A percentile compares a stretch with the other conserved stretches of the same genome.
These are phyloP conservation scores for Clistopyga incitator DNA, from an alignment of 2,888 invertebrate genomes.

Conservation along the genomic window DNA sequence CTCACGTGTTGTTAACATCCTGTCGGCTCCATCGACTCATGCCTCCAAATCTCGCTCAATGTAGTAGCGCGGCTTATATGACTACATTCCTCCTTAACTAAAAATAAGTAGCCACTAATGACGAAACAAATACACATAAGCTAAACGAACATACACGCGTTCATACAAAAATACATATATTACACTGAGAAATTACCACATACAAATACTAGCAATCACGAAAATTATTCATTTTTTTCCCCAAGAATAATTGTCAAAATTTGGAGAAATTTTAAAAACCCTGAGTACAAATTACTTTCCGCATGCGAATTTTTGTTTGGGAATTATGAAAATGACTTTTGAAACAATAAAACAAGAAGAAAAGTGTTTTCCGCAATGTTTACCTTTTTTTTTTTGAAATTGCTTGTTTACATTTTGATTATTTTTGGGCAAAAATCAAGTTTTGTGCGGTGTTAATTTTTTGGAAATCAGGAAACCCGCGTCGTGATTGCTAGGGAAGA, in stretches of 20 bases:
- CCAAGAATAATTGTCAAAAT: too few relatives aligned
- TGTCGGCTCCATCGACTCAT: constrained; percentile 57
- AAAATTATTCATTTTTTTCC: background rate
- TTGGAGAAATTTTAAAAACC: too few relatives aligned
- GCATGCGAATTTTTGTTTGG: too few relatives aligned
- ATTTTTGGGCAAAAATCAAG: too few relatives aligned
- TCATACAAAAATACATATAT: background rate
- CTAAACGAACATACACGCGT: constrained; percentile 22
- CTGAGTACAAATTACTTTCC: too few relatives aligned
- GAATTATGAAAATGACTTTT: too few relatives aligned
- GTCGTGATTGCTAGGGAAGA: background rate
- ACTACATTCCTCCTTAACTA: constrained; percentile 82
- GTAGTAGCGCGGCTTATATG: constrained; percentile 76
- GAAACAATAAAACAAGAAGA: too few relatives aligned
- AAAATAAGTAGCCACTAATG: constrained; percentile 82
- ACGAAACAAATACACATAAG: constrained; percentile 54
- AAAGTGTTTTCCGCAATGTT: too few relatives aligned
- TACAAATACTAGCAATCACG: background rate
- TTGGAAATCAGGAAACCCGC: too few relatives aligned
- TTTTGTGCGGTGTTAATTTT: too few relatives aligned
- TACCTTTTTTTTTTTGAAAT: too few relatives aligned
- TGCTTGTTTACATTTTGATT: too few relatives aligned
- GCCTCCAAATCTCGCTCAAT: constrained; percentile 73
- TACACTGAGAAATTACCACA: background rate
- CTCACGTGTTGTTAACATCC: constrained; percentile 35